Conservation (phyloP, 2,113 vertebrate species). For the Poecile atricapillus region DNA sequence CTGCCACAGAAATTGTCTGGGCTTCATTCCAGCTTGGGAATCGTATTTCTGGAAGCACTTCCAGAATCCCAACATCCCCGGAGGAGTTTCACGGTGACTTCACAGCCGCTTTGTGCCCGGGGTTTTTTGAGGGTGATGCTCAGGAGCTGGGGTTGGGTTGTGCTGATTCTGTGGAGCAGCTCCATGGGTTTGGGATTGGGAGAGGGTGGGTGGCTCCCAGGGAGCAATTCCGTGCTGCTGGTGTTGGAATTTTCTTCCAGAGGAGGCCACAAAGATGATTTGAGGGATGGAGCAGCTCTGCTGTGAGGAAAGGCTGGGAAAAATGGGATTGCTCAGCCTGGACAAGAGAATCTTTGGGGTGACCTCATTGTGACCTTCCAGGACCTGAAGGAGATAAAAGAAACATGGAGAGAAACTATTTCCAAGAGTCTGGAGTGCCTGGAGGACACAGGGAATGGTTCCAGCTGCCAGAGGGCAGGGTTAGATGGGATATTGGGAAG, state of each 20-base stretch:
- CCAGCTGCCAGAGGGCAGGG: no score
- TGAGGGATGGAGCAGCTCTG: neutral
- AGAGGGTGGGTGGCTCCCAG: neutral
- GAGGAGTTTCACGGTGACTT: neutral
- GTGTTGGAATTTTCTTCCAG: neutral
- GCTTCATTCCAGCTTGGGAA: neutral
- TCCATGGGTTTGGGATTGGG: neutral
- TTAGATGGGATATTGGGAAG: neutral
- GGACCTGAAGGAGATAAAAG: neutral
- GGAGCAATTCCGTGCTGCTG: rapidly evolving
- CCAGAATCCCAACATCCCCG: neutral
- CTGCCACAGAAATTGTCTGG: neutral
- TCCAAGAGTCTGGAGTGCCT: neutral
- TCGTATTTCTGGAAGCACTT: neutral
- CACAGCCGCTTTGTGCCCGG: rapidly evolving
- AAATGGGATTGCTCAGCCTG: neutral
- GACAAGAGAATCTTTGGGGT: neutral
- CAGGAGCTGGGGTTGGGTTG: neutral
- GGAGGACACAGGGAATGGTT: neutral
- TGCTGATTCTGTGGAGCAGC: neutral
- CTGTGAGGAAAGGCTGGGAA: neutral
- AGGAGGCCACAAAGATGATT: no score
- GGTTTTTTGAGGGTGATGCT: neutral
- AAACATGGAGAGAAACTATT: neutral
- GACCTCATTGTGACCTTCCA: neutral